phyloP scores from a whole-genome alignment of 2,113 vertebrate genomes.

The Rhinolophus ferrumequinum region DNA sequence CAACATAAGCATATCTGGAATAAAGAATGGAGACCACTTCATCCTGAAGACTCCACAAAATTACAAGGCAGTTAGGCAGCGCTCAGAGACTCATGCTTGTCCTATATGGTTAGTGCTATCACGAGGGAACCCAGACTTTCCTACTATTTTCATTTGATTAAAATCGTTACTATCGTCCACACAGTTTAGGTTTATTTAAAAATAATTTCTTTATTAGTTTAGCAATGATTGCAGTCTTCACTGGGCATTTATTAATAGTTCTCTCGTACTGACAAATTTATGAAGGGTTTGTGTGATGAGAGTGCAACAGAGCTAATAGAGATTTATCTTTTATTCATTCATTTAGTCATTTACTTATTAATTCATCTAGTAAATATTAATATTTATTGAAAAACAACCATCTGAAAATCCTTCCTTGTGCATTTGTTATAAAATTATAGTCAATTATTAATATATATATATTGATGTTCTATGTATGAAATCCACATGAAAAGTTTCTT shows the following conservation, averaged over 20 bases:
- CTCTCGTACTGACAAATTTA: background rate
- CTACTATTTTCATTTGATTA: conserved; percentile 39
- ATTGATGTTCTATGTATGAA: background rate
- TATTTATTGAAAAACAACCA: conserved; percentile 46
- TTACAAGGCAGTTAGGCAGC: background rate
- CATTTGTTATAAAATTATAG: conserved; percentile 8
- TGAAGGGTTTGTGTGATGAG: background rate
- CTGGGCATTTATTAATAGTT: background rate
- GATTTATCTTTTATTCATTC: conserved; percentile 23
- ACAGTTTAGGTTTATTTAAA: background rate
- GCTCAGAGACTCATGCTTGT: background rate
- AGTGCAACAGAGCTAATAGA: background rate
- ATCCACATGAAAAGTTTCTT: conserved; percentile 8
- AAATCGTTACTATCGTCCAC: background rate
- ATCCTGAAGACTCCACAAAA: background rate
- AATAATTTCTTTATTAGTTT: conserved; percentile 3
- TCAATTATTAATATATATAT: background rate
- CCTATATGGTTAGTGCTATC: background rate
- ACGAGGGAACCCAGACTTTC: background rate
- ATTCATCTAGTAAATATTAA: conserved; percentile 58
- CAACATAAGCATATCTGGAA: background rate
- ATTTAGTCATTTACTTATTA: conserved; percentile 45
- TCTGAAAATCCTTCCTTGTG: background rate
- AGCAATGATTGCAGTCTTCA: background rate
- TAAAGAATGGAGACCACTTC: background rate